These are phyloP conservation scores for Cotesia glomerata DNA, from an alignment of 1,140 invertebrate genomes.

Conservation along the genomic window DNA sequence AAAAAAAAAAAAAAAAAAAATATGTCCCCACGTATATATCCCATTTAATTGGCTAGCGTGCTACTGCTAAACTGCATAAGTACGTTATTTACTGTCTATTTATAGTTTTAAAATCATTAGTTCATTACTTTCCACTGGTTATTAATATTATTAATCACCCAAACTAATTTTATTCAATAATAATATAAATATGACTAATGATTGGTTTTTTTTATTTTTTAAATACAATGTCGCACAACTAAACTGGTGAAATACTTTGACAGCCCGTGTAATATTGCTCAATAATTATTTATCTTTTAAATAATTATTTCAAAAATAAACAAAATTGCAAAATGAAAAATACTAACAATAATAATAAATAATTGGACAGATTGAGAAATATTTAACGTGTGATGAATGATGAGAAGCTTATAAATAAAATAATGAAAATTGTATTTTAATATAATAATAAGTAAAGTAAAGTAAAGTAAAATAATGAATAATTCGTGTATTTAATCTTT, in stretches of 20 bases:
- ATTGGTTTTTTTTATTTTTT: neutral
- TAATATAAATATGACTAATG: neutral
- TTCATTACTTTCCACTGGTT: slow-evolving; percentile 45
- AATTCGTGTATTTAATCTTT: neutral
- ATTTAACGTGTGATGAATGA: too few species aligned
- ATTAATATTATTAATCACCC: slow-evolving; percentile 30
- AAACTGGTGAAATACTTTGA: too few species aligned
- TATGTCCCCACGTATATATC: slow-evolving; percentile 44
- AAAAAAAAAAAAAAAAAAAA: too few species aligned
- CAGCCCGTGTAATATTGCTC: too few species aligned
- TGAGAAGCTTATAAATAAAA: too few species aligned
- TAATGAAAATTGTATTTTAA: neutral
- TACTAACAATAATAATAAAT: too few species aligned
- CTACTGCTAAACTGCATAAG: neutral
- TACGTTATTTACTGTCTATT: slow-evolving; percentile 41
- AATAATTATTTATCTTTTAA: too few species aligned
- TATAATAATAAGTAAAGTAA: neutral
- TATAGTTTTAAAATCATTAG: slow-evolving; percentile 50
- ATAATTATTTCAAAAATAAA: too few species aligned
- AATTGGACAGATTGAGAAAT: too few species aligned
- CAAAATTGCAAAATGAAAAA: too few species aligned
- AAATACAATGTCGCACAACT: too few species aligned
- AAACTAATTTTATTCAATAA: too few species aligned
- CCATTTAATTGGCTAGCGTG: slow-evolving; percentile 59
- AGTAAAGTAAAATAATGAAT: slow-evolving; percentile 16